phyloP scores from a whole-genome alignment of 1,140 invertebrate species.

The Uloborus diversus region DNA sequence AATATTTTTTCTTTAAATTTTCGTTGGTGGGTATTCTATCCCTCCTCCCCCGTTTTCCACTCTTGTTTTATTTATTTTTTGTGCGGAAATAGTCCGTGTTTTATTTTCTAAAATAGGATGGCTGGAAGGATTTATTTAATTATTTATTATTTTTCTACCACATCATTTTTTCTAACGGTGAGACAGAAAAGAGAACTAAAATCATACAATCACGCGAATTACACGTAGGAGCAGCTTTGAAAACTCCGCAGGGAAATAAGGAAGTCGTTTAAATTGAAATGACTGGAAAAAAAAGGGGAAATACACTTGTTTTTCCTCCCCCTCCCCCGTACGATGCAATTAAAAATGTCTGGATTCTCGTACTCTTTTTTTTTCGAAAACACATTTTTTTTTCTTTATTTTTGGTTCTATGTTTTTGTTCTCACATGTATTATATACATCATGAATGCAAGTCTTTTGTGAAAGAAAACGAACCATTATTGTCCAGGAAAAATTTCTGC shows the following conservation, averaged over 20 bases:
- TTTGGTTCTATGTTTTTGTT: too few relatives aligned
- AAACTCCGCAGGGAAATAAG: not conserved
- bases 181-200: conserved; percentile 19
- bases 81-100: conserved; percentile 45
- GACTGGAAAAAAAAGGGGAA: not conserved
- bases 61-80: conserved; percentile 16
- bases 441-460: too few relatives aligned
- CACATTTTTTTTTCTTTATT: not conserved
- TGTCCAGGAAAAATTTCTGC: too few relatives aligned
- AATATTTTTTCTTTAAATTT: conserved; percentile 18
- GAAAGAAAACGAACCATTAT: too few relatives aligned
- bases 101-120: conserved; percentile 37
- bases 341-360: conserved; percentile 4
- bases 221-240: conserved; percentile 3
- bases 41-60: too few relatives aligned
- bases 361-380: not conserved
- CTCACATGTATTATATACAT: too few relatives aligned
- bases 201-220: conserved; percentile 30
- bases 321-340: not conserved
- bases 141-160: conserved; percentile 14
- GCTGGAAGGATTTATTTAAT: conserved; percentile 44
- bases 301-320: not conserved
- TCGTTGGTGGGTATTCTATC: not conserved
- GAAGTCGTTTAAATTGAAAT: conserved; percentile 17
- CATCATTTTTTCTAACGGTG: not conserved